Conservation (phyloP, 2,797 vertebrate species). For the Sebastes steindachneri region DNA sequence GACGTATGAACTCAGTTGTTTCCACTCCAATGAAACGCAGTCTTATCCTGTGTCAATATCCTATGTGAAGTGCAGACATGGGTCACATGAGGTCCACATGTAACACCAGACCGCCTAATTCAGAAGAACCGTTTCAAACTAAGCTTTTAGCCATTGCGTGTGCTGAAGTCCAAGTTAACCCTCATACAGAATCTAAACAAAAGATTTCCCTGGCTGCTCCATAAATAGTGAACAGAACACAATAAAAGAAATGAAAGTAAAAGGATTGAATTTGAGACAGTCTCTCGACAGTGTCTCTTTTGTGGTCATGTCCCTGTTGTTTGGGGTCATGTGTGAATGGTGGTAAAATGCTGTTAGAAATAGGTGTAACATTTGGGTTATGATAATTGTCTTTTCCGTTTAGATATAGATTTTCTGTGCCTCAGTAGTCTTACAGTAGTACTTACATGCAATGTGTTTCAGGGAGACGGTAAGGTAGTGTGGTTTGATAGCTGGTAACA, state of each 20-base stretch:
- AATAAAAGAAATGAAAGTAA: background rate
- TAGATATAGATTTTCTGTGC: background rate
- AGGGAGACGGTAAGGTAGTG: background rate
- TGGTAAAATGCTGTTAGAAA: background rate
- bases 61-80: background rate
- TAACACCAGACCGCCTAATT: background rate
- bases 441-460: background rate
- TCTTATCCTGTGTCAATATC: background rate
- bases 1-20: background rate
- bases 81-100: background rate
- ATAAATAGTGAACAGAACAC: background rate
- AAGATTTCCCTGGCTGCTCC: background rate
- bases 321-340: background rate
- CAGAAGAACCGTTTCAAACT: background rate
- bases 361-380: background rate
- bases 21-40: background rate
- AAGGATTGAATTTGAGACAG: background rate
- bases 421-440: background rate
- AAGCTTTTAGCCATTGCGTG: background rate
- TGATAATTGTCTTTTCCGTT: background rate
- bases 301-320: background rate
- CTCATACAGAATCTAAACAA: background rate
- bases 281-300: background rate
- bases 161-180: background rate
- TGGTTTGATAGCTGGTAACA: background rate